phyloP scores from a whole-genome alignment of 2,797 vertebrate species.

The Sebastes nivosus region DNA sequence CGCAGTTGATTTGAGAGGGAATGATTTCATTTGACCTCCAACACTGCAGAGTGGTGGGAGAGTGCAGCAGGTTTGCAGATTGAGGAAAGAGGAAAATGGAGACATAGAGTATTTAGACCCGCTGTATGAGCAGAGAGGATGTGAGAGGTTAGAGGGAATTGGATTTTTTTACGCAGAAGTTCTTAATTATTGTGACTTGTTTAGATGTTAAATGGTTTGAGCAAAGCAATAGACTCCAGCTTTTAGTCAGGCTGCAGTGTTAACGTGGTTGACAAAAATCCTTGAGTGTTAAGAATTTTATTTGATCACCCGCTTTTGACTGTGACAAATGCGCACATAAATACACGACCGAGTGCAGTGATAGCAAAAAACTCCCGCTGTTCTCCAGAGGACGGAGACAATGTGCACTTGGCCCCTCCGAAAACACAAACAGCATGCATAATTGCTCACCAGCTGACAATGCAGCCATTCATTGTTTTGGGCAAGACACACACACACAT shows the following conservation, averaged over 20 bases:
- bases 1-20: constrained; percentile 3
- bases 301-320: constrained; percentile 61
- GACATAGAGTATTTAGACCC: neutral
- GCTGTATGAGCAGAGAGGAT: constrained; percentile 3
- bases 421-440: constrained; percentile 70
- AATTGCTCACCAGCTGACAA: constrained; percentile 67
- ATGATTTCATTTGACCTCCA: constrained; percentile 37
- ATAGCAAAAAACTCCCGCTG: constrained; percentile 22
- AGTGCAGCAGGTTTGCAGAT: neutral
- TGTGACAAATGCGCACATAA: constrained; percentile 51
- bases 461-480: constrained; percentile 51
- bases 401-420: constrained; percentile 32
- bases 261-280: constrained; percentile 35
- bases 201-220: constrained; percentile 50
- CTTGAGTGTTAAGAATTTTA: constrained; percentile 36
- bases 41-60: neutral
- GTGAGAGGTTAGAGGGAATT: neutral
- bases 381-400: constrained; percentile 44
- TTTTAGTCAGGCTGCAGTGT: constrained; percentile 36
- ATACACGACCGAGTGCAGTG: constrained; percentile 19
- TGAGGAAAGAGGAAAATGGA: neutral
- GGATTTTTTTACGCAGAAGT: neutral
- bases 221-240: constrained; percentile 62
- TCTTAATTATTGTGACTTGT: constrained; percentile 39
- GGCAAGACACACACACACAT: constrained; percentile 5